Evolutionary conservation across 2,113 vertebrate species (phyloP).

Genomic region (Ciconia boyciana): DNA sequence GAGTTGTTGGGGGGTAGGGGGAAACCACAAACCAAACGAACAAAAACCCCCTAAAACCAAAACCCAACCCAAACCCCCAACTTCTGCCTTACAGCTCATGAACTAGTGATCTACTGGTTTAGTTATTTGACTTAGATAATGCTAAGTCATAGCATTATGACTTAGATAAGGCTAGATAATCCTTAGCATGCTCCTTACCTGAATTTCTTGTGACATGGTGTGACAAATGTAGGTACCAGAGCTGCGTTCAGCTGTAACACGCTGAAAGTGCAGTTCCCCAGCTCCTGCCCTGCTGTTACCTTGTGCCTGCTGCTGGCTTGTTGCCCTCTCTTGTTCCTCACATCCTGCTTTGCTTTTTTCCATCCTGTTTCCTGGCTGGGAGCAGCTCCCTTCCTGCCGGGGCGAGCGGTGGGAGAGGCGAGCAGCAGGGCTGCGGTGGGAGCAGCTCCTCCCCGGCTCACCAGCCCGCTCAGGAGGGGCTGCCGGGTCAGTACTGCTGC

Average conservation of each 20-base stretch:
- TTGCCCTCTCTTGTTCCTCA: neutral
- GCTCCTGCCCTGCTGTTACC: neutral
- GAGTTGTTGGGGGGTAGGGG: neutral
- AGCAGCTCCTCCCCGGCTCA: no score
- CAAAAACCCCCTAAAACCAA: neutral
- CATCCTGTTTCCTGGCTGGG: neutral
- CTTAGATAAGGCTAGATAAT: neutral
- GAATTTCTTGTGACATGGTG: neutral
- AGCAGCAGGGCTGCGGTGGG: neutral
- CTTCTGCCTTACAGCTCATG: neutral
- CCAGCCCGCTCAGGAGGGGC: neutral
- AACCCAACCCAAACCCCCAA: neutral
- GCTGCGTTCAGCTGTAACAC: neutral
- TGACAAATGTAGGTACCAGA: neutral
- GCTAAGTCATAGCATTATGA: no score
- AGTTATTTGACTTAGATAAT: neutral
- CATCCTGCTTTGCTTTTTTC: neutral
- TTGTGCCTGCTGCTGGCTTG: rapidly evolving
- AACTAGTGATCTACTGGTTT: neutral
- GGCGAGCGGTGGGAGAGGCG: neutral
- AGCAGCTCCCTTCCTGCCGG: neutral
- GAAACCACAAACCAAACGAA: neutral
- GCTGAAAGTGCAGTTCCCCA: no score
- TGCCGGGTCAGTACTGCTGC: neutral
- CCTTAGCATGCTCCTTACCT: neutral